Evolutionary conservation across 2,888 invertebrate genomes (phyloP), one percentile per base, ranked within the genome.

Genomic region (Poecilus cupreus): DNA sequence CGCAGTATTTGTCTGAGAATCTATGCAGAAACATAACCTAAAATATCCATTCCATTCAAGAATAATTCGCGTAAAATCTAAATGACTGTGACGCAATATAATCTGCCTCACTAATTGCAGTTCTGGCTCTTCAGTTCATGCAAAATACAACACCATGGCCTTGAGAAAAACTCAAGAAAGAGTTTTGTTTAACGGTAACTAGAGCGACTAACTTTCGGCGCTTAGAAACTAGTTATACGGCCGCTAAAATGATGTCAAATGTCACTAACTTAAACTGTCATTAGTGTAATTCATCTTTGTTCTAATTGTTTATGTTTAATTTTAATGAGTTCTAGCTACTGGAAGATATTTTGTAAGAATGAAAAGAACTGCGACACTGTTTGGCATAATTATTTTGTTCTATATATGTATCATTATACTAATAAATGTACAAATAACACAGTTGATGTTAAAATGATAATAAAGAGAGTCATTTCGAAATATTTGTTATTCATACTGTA

Each of bases 121-220:
- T 10, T 49, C n/a, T 49, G 46, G 46, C 24, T n/a, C 37, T 70
- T 10, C 24, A 24, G 18, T 43, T 74, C 49, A 46, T 20, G 49
- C 46, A 43, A 74, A 74, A 74, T 74, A 51, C 39, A 10, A 43
- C 2, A 39, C 20, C 22, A 20, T 20, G 76, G 26, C 76, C 76
- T 76, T 76, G 76, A 51, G 32, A 49, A 70, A 39, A 70, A 22
- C 5, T 75, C 51, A 16, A 75, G 49, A 75, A 75, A 76, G 39
- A 76, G 54, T 51, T 22, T 32, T 24, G 26, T 16, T 32, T 5
- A 70, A 70, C 43, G 13, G 60, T 60, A 70, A 64, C 16, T 64
- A 32, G 64, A 64, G 64, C 64, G 64, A 13, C 54, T 54, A 20
- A 54, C 54, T 54, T 54, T 54, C 54, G 54, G 54, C 13, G 11